Base-by-base conservation (phyloP, 2,797 vertebrate species). In the Pelodytes ibericus region DNA sequence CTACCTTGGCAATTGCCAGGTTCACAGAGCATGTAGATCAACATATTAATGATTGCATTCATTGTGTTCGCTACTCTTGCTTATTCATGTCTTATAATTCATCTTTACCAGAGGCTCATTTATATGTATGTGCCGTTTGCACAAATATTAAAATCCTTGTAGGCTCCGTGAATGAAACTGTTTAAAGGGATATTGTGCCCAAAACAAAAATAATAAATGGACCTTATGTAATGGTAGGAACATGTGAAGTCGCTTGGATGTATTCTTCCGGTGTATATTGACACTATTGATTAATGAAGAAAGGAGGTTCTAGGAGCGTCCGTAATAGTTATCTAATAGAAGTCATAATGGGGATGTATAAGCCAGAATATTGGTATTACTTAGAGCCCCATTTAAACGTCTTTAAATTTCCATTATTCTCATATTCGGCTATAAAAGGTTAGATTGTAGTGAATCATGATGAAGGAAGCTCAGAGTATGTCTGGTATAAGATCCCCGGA, bases 1-100 rank as follows among this genome's bases (percentile, higher is more conserved):
- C 76, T 87, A 74, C 81, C 87, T 86, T 86, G 89, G 87, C 79
- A 87, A 88, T 89, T 77, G 82, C 16, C 71, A 84, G 87, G 81
- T 80, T 88, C 87, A 85, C 69, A 74, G 81, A 78, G 82, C 72
- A 60, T 73, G 70, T 71, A 80, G 82, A 86, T 89, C 87, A 89
- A 85, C 61, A 85, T 82, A 63, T 62, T 53, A 80, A 39, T 79
- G 71, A 61, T 82, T 79, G 76, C 31, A 51, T 56, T 73, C 76
- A 67, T 78, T 84, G 80, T 83, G 69, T 83, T 84, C 77, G 47
- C 65, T 81, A 88, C 87, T 76, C 77, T 82, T 58, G 51, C 25
- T 0, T 62, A 81, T 85, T 85, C 72, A 72, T 85, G 70, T 41
- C 39, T 75, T 41, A 72, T 71, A 53, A 80, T 77, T 83, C 83